Conservation (phyloP, 30 jellyfish, hydroid and myxozoan genomes). For the Rhopilema esculentum region DNA sequence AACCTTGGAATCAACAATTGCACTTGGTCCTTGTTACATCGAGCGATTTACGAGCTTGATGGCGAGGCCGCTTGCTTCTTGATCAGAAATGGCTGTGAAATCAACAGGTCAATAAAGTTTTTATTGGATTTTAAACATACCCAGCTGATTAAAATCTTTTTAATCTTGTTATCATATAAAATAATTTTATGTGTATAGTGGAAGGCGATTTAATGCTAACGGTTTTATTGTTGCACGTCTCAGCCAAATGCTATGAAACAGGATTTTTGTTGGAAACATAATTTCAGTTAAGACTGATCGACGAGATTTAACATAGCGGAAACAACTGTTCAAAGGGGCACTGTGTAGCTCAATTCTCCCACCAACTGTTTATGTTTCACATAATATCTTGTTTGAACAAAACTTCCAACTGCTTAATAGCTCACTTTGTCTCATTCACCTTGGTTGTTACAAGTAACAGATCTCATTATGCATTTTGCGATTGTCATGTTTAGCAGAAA, state of each 20-base stretch:
- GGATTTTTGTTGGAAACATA: too few relatives aligned
- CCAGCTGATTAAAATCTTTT: too few relatives aligned
- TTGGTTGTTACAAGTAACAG: background rate
- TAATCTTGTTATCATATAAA: background rate
- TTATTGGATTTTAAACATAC: background rate
- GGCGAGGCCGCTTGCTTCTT: conserved; percentile 92
- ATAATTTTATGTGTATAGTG: background rate
- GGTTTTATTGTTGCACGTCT: too few relatives aligned
- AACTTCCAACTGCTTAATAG: background rate
- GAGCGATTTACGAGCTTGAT: conserved; percentile 90
- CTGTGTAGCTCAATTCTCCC: too few relatives aligned
- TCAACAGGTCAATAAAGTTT: conserved; percentile 71
- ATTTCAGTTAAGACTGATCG: too few relatives aligned
- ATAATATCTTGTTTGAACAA: too few relatives aligned
- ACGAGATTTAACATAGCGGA: too few relatives aligned
- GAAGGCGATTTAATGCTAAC: background rate
- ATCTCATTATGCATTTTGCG: background rate
- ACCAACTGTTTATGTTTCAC: too few relatives aligned
- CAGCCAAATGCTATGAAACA: too few relatives aligned
- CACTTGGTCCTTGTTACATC: conserved; percentile 88
- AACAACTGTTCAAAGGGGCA: too few relatives aligned
- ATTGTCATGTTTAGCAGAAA: background rate
- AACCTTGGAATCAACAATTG: conserved; percentile 76
- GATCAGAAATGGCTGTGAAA: conserved; percentile 75
- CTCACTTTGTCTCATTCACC: background rate